Base-by-base conservation (phyloP, 2,113 vertebrate genomes). In the Lucifuga dentata region DNA sequence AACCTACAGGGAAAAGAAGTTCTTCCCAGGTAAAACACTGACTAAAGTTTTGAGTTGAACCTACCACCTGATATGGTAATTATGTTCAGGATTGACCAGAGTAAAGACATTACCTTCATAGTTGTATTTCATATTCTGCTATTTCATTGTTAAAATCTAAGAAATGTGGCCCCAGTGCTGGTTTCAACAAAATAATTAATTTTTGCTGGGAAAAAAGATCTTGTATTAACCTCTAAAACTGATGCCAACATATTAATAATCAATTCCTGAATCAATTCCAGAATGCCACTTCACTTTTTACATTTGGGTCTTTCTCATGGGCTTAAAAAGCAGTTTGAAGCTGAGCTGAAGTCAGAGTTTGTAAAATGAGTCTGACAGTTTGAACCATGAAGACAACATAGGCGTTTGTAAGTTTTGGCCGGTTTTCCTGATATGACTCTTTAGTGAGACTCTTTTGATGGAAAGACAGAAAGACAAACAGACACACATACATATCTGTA, bases 351-450 rank as follows among this genome's bases (percentile, higher is more conserved):
- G n/a, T n/a, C n/a, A n/a, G n/a, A n/a, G n/a, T n/a, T n/a, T n/a
- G n/a, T n/a, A n/a, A n/a, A 9, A 55, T 38, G 48, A 65, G 55
- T 45, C 29, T 41, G 38, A 50, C 49, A 48, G 16, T n/a, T 23
- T 10, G 23, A 6, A 16, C 13, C 20, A 20, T 19, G 40, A 5
- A 55, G 29, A 61, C 57, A 44, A 39, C 38, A 15, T 17, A 15
- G 13, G 2, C 45, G 46, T 63, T 23, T 29, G 36, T 67, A n/a
- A n/a, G n/a, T n/a, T n/a, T n/a, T n/a, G n/a, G n/a, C n/a, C n/a
- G n/a, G 67, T 68, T 53, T 65, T 52, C 68, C 29, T 40, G 17
- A 59, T 46, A 19, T 41, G 29, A 75, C 38, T 65, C 21, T 35
- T 20, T 13, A 23, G 24, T 17, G n/a, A n/a, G n/a, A n/a, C n/a